Base-by-base conservation (phyloP, 1,140 invertebrate species). In the Papilio aristodemus region DNA sequence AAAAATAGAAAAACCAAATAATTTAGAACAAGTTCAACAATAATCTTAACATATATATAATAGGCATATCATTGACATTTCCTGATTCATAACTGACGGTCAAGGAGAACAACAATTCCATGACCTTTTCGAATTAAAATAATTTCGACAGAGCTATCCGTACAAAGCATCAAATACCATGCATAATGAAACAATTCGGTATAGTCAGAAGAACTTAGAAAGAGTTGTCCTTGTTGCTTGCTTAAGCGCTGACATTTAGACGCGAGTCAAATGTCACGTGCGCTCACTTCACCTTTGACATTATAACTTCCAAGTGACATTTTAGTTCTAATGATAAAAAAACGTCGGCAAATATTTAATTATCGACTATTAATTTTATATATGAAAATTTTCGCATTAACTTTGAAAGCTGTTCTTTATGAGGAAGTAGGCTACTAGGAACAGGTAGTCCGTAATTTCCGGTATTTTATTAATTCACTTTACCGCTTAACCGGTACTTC, bases 211-310 rank as follows among this genome's bases (percentile, higher is more conserved):
- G 81, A 86, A 83, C 86, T 83, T 87, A 89, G 85, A 88, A 90
- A 90, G 86, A 90, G 85, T 88, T 87, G 89, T 91, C 89, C 89
- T 91, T 91, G 89, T 82, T 71, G 79, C 80, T 90, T 89, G 85
- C 89, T 81, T 80, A 91, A 91, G 86, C 84, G 85, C 89, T 91
- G 89, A 87, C 89, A 91, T 91, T 91, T 91, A 71, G 78, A 82
- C 71, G 71, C 72, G 71, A 86, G 87, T 87, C 87, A 91, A 89
- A 91, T 90, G 89, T 91, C 89, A 87, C 78, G 83, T 80, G 81
- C 80, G 82, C 82, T 85, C 79, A 87, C 80, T 72, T 79, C 71
- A 89, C 87, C 89, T 91, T 78, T 89, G 86, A 84, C 84, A 90
- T 91, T 90, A 85, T 79, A 68, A 76, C 71, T 79, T 77, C 68